Conservation (phyloP, 2,888 invertebrate genomes). For the Andrena marginata region DNA sequence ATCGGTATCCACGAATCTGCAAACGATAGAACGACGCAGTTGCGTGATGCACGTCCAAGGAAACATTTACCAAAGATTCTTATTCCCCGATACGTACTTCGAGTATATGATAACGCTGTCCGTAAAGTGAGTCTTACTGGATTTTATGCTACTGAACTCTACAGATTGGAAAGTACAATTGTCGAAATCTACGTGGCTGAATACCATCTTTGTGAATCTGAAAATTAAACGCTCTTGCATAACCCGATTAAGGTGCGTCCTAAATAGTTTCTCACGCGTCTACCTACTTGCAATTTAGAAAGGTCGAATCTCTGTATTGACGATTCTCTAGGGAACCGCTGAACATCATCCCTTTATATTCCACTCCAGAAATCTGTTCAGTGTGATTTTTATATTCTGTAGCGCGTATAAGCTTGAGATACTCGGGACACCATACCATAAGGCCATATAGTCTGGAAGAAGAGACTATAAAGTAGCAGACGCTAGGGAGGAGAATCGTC, state of each 20-base stretch:
- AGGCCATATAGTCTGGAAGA: slow-evolving; percentile 87
- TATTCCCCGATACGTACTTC: slow-evolving; percentile 85
- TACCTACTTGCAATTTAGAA: slow-evolving; percentile 87
- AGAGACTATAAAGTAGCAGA: slow-evolving; percentile 11
- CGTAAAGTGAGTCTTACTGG: slow-evolving; percentile 89
- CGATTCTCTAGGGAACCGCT: slow-evolving; percentile 89
- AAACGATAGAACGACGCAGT: slow-evolving; percentile 14
- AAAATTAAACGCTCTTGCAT: slow-evolving; percentile 51
- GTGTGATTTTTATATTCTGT: slow-evolving; percentile 83
- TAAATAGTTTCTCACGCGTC: background rate
- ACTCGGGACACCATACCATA: slow-evolving; percentile 87
- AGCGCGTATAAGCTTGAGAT: slow-evolving; percentile 84
- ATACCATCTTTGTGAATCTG: slow-evolving; percentile 88
- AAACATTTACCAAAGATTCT: background rate
- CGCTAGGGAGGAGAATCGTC: background rate
- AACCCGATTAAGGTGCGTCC: background rate
- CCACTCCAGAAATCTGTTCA: slow-evolving; percentile 79
- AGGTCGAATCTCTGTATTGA: slow-evolving; percentile 87
- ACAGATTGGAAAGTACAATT: slow-evolving; percentile 90
- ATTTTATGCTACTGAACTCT: slow-evolving; percentile 90
- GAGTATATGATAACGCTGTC: slow-evolving; percentile 88
- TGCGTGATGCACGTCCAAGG: slow-evolving; percentile 54
- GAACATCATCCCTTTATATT: slow-evolving; percentile 85
- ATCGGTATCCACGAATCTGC: slow-evolving; percentile 90
- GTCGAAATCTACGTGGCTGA: slow-evolving; percentile 90